A percentile compares a stretch with the other conserved stretches of the same genome.
phyloP scores from a whole-genome alignment of 2,888 invertebrate species.

The Unio delphinus region DNA sequence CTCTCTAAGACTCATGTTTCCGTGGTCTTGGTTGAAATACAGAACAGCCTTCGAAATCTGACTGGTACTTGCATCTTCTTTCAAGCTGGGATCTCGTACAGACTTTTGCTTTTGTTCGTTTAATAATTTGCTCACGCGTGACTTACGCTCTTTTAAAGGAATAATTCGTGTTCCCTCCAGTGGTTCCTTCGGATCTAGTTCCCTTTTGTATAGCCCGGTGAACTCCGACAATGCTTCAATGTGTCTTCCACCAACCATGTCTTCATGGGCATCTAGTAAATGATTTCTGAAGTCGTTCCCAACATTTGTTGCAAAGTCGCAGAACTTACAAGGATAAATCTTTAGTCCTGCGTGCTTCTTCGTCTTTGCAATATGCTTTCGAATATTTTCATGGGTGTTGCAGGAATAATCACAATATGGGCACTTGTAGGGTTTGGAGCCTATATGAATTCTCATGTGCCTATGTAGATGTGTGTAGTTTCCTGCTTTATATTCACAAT shows the following conservation, averaged over 20 bases:
- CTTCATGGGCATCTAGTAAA: conserved; percentile 75
- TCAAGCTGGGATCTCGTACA: too few species aligned
- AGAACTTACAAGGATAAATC: conserved; percentile 85
- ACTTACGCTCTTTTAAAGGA: conserved; percentile 51
- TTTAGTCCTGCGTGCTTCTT: conserved; percentile 84
- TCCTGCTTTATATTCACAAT: conserved; percentile 69
- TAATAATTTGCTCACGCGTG: neutral
- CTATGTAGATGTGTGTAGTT: conserved; percentile 66
- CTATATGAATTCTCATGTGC: conserved; percentile 71
- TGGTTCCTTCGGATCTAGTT: conserved; percentile 52
- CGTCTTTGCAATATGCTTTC: conserved; percentile 87
- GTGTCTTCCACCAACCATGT: conserved; percentile 38
- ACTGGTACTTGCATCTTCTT: too few species aligned
- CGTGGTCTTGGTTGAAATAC: too few species aligned
- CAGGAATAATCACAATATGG: conserved; percentile 80
- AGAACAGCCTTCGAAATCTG: too few species aligned
- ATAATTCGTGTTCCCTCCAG: conserved; percentile 57
- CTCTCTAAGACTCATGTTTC: too few species aligned
- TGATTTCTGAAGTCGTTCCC: conserved; percentile 81
- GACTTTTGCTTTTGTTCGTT: too few species aligned
- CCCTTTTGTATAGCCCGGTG: conserved; percentile 56
- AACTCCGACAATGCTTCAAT: conserved; percentile 52
- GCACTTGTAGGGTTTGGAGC: conserved; percentile 70
- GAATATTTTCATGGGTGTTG: conserved; percentile 83
- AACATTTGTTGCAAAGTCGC: conserved; percentile 79